Conservation (phyloP, 2,888 invertebrate species). For the Melinaea menophilus region DNA sequence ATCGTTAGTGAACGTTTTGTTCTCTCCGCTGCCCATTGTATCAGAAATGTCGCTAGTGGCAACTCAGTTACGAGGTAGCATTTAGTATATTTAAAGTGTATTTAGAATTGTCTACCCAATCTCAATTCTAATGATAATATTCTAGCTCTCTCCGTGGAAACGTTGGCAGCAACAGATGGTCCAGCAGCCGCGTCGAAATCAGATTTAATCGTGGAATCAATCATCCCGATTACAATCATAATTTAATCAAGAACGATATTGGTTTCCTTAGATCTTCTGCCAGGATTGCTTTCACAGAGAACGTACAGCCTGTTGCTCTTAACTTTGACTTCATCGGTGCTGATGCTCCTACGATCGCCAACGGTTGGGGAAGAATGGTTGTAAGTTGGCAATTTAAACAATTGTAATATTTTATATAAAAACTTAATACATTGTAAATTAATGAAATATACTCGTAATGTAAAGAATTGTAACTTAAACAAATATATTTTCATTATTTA, state of each 20-base stretch:
- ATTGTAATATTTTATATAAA: too few relatives aligned
- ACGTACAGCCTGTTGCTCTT: slow-evolving; percentile 25
- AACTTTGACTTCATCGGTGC: slow-evolving; percentile 32
- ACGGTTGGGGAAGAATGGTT: slow-evolving; percentile 42
- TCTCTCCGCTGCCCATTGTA: slow-evolving; percentile 10
- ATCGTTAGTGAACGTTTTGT: slow-evolving; percentile 9
- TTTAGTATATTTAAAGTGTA: not conserved
- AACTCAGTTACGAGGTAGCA: not conserved
- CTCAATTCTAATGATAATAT: not conserved
- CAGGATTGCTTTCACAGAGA: slow-evolving; percentile 25
- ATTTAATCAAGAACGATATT: slow-evolving; percentile 43
- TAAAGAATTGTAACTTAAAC: too few relatives aligned
- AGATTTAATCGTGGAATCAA: slow-evolving; percentile 47
- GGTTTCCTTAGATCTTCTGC: slow-evolving; percentile 35
- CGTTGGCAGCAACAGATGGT: slow-evolving; percentile 41
- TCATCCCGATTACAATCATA: slow-evolving; percentile 49
- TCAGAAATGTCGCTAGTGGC: not conserved
- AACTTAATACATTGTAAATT: too few relatives aligned
- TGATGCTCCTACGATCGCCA: slow-evolving; percentile 34
- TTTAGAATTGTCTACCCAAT: not conserved
- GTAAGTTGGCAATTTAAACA: slow-evolving; percentile 29
- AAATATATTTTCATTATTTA: too few relatives aligned
- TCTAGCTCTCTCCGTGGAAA: not conserved
- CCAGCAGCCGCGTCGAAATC: slow-evolving; percentile 47
- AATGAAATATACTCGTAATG: too few relatives aligned